These are phyloP conservation scores for Parnassius apollo DNA, from an alignment of 2,888 invertebrate genomes.

Conservation along the genomic window DNA sequence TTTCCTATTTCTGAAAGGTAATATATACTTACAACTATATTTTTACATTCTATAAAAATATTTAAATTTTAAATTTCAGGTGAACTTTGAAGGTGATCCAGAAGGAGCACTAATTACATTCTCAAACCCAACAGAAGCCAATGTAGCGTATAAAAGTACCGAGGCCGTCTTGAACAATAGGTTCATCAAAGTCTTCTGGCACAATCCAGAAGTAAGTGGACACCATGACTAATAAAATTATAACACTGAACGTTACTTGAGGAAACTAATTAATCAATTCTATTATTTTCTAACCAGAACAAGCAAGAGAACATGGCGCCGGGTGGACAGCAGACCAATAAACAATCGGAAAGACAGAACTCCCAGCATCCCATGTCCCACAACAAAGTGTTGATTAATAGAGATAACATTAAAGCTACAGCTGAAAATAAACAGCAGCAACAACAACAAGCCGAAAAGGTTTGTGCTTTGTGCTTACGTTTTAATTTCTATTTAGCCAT, in stretches of 20 bases:
- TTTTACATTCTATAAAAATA: too few species aligned
- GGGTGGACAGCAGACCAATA: constrained; percentile 41
- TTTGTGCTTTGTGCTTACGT: constrained; percentile 23
- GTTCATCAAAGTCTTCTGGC: constrained; percentile 99
- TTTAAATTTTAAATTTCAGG: constrained; percentile 61
- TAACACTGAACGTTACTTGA: background rate
- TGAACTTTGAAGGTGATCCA: constrained; percentile 91
- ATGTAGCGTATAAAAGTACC: constrained; percentile 96
- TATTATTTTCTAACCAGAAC: constrained; percentile 51
- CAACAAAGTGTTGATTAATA: constrained; percentile 76
- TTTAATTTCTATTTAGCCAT: too few species aligned
- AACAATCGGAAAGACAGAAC: constrained; percentile 40
- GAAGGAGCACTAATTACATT: constrained; percentile 97
- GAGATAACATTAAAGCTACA: constrained; percentile 72
- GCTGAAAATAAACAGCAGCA: constrained; percentile 60
- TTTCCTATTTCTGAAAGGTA: too few species aligned
- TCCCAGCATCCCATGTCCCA: constrained; percentile 56
- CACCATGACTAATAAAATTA: background rate
- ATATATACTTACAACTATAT: too few species aligned
- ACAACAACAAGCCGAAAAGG: constrained; percentile 47
- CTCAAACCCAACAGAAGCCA: constrained; percentile 93
- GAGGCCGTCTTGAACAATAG: constrained; percentile 99
- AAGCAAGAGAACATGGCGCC: constrained; percentile 81
- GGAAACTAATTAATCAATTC: background rate
- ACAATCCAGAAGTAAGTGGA: constrained; percentile 80